Evolutionary conservation across 2,888 invertebrate genomes (phyloP), one percentile per base, ranked within the genome.

Genomic region (Lapara coniferarum): DNA sequence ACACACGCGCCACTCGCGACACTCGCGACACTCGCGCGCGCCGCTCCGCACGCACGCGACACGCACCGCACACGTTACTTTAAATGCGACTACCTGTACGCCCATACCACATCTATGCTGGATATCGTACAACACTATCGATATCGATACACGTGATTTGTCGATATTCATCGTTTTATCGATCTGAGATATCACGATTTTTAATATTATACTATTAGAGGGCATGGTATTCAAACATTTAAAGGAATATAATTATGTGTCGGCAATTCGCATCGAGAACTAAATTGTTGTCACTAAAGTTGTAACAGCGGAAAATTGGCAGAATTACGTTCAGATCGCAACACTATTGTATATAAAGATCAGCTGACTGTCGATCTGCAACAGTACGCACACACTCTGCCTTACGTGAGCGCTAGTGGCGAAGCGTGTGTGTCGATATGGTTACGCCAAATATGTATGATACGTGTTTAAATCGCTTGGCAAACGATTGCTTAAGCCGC

Each of bases 371-470:
- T 66, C 59, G 52, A 59, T 57, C 67, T 56, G 19, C 59, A 69
- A 73, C 71, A 69, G 71, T 75, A 81, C 81, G 81, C 82, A 82
- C 82, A 78, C 73, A 74, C 70, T 74, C 76, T 80, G 81, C 80
- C 79, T 78, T 80, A 75, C 70, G 72, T 66, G 51, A 46, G 25
- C 67, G 69, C 58, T 68, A 55, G 52, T 37, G 46, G 70, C 69
- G 68, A 69, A 66, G 72, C 53, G 73, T 55, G 68, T 56, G 74
- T 67, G 74, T 69, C 49, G 46, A 49, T 19, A 71, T 74, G 71
- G 70, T 73, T 70, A 72, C 77, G 73, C 70, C 76, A 71, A 77
- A 77, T 74, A 70, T 70, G 46, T 66, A 69, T 73, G 78, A 63
- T 63, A 73, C 71, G 70, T 73, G 76, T 71, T 70, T 67, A 66